These are phyloP conservation scores for Phrynosoma platyrhinos DNA, from an alignment of 2,113 vertebrate species.

Conservation along the genomic window DNA sequence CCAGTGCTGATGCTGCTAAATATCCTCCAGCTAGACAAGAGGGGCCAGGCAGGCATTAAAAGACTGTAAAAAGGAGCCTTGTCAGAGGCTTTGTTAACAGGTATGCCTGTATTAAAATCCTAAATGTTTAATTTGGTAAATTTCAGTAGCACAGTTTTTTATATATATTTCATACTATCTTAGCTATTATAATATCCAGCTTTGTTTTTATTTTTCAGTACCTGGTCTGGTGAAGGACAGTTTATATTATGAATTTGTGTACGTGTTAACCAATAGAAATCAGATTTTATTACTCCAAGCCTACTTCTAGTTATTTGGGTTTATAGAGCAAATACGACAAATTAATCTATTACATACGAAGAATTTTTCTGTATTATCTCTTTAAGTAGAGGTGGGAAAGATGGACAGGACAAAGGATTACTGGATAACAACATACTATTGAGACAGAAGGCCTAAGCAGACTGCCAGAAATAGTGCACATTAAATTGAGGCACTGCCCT, in stretches of 20 bases:
- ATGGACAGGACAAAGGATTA: background rate
- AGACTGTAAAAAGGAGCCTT: no score
- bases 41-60: no score
- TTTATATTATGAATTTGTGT: background rate
- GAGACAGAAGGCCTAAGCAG: no score
- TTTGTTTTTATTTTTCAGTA: constrained; percentile 7
- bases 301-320: background rate
- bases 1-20: no score
- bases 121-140: constrained; percentile 3
- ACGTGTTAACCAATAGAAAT: background rate
- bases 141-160: constrained; percentile 20
- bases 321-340: background rate
- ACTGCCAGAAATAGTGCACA: no score
- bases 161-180: background rate
- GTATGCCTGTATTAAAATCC: background rate
- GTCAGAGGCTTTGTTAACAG: no score
- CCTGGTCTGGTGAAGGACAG: background rate
- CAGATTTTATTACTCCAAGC: background rate
- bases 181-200: background rate
- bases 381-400: constrained; percentile 7
- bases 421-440: background rate
- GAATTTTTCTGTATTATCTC: background rate
- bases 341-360: background rate
- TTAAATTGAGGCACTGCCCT: no score
- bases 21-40: no score